A percentile compares a stretch with the other conserved stretches of the same genome.
phyloP scores from a whole-genome alignment of 2,113 vertebrate species.

The Fulmarus glacialis region DNA sequence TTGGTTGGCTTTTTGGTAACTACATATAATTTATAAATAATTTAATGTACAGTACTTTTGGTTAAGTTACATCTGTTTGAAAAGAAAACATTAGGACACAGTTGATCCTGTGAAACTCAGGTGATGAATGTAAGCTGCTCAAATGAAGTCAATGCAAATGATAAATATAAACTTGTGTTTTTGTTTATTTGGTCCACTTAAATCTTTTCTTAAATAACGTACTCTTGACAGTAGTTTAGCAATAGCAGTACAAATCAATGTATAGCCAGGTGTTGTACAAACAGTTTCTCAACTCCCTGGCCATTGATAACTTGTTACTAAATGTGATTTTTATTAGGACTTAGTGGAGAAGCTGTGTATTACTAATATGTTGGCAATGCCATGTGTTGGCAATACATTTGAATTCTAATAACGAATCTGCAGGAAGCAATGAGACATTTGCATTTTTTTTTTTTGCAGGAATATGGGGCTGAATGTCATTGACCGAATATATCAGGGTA shows the following conservation, averaged over 20 bases:
- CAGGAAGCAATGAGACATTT: conserved; percentile 33
- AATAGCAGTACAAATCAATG: not conserved
- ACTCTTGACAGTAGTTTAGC: not conserved
- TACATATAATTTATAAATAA: not conserved
- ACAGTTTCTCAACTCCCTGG: not conserved
- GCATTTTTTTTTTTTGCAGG: not conserved
- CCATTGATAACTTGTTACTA: not conserved
- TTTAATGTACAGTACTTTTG: not conserved
- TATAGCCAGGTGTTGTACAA: not conserved
- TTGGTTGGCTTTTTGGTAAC: not conserved
- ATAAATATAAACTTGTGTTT: not conserved
- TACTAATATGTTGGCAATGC: not conserved
- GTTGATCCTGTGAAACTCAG: not conserved
- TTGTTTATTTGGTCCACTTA: not conserved
- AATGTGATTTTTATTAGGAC: not conserved
- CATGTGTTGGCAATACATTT: not conserved
- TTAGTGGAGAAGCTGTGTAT: not conserved
- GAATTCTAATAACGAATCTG: conserved; percentile 21
- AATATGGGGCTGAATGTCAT: conserved; percentile 1
- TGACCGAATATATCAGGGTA: not conserved
- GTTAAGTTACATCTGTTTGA: not conserved
- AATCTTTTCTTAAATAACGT: not conserved
- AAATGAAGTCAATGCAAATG: not conserved
- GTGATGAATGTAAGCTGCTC: not conserved
- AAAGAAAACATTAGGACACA: not conserved